A percentile compares a stretch with the other conserved stretches of the same genome.
Evolutionary conservation across 1,140 invertebrate species (phyloP).

Genomic region (Lordiphosa clarofinis): DNA sequence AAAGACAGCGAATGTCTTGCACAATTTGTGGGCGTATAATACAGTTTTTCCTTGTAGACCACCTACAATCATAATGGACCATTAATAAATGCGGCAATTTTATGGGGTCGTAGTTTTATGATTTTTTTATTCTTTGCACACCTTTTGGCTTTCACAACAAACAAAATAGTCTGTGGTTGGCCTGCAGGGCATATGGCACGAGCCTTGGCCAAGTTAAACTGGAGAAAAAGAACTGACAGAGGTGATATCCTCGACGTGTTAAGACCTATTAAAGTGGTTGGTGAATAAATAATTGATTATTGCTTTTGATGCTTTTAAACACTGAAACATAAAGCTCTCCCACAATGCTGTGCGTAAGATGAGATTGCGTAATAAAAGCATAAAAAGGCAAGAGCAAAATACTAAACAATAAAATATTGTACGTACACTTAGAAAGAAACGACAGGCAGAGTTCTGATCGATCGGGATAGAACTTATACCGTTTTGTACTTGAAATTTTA

Average conservation of each 20-base stretch:
- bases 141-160: conserved; percentile 62
- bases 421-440: too few species aligned
- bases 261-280: conserved; percentile 5
- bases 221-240: conserved; percentile 5
- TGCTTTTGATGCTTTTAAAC: too few species aligned
- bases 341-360: too few species aligned
- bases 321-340: too few species aligned
- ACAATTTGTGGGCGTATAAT: conserved; percentile 60
- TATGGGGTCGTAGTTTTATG: conserved; percentile 35
- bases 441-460: too few species aligned
- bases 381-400: too few species aligned
- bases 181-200: conserved; percentile 58
- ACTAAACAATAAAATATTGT: too few species aligned
- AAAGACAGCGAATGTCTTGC: conserved; percentile 32
- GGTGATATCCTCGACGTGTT: conserved; percentile 14
- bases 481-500: too few species aligned
- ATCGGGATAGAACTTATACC: too few species aligned
- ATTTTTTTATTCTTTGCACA: conserved; percentile 41
- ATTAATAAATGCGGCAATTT: conserved; percentile 58
- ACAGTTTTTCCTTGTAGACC: conserved; percentile 32
- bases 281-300: too few species aligned
- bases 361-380: too few species aligned
- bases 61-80: conserved; percentile 62
- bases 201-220: conserved; percentile 52
- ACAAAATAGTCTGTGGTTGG: conserved; percentile 36